A percentile compares a stretch with the other conserved stretches of the same genome.
These are phyloP conservation scores for Brachylomia viminalis DNA, from an alignment of 2,888 invertebrate species.

Conservation along the genomic window DNA sequence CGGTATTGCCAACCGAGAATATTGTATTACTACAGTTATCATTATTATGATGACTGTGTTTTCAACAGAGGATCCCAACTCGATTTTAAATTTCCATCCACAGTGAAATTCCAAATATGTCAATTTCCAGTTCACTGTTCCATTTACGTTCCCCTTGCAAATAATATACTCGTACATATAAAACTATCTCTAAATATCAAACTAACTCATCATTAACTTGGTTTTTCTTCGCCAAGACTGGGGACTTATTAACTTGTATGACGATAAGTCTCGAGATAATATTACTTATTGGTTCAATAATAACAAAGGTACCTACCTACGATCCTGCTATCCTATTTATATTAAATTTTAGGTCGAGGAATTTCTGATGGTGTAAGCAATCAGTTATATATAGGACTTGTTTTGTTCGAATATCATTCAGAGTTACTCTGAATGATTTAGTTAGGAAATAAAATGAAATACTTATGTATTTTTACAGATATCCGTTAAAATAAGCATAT, in stretches of 20 bases:
- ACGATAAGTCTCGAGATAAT: conserved; percentile 22
- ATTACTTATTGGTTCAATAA: conserved; percentile 39
- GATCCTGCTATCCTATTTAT: conserved; percentile 32
- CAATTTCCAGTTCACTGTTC: conserved; percentile 61
- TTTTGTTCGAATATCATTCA: conserved; percentile 20
- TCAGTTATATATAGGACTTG: conserved; percentile 34
- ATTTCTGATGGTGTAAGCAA: conserved; percentile 34
- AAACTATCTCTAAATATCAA: too few species aligned
- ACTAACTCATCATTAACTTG: conserved; percentile 55
- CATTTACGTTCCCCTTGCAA: conserved; percentile 49
- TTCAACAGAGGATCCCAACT: conserved; percentile 56
- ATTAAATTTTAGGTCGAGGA: conserved; percentile 31
- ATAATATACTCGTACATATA: too few species aligned
- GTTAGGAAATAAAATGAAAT: conserved; percentile 13
- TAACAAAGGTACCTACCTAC: conserved; percentile 25
- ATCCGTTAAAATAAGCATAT: neutral
- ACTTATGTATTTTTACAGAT: neutral
- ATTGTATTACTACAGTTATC: conserved; percentile 52
- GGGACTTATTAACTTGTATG: conserved; percentile 35
- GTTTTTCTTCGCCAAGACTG: conserved; percentile 25
- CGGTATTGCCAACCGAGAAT: conserved; percentile 31
- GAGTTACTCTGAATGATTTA: too few species aligned
- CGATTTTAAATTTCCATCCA: conserved; percentile 67
- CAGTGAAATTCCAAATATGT: conserved; percentile 60
- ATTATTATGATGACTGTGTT: conserved; percentile 55